phyloP scores from a whole-genome alignment of 2,888 invertebrate species.

The Pollenia angustigena region DNA sequence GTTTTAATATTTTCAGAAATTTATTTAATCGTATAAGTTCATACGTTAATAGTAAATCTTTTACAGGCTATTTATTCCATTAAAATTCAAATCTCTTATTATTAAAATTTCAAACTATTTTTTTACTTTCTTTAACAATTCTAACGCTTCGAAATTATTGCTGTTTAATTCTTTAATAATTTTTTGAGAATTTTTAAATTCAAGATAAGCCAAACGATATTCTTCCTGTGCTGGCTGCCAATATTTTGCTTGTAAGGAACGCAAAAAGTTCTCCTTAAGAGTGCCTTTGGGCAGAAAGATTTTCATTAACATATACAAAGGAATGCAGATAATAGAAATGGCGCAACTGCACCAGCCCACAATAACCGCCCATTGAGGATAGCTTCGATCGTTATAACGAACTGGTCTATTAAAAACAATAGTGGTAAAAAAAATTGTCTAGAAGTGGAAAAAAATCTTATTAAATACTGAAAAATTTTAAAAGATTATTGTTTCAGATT shows the following conservation, averaged over 20 bases:
- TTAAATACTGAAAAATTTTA: not conserved
- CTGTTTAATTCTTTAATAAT: conserved; percentile 71
- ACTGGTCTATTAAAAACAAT: conserved; percentile 86
- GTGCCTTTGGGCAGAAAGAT: conserved; percentile 81
- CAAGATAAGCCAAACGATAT: conserved; percentile 77
- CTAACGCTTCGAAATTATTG: conserved; percentile 66
- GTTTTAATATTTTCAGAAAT: not conserved
- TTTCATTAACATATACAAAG: conserved; percentile 87
- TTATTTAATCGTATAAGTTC: not conserved
- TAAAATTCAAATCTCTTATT: not conserved
- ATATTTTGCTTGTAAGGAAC: conserved; percentile 82
- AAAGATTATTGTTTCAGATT: conserved; percentile 73
- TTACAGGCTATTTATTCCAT: not conserved
- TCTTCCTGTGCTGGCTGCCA: conserved; percentile 87
- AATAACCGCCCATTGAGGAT: conserved; percentile 87
- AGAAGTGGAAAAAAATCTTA: not conserved
- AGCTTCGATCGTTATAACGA: conserved; percentile 84
- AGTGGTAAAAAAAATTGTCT: conserved; percentile 88
- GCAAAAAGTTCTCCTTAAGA: conserved; percentile 80
- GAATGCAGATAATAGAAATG: conserved; percentile 91
- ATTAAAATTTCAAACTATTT: not conserved
- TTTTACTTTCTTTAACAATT: conserved; percentile 57
- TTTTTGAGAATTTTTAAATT: conserved; percentile 75
- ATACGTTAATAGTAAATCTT: not conserved
- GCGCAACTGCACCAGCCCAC: conserved; percentile 88